Evolutionary conservation across 1,140 invertebrate species (phyloP).

Genomic region (Brachionus manjavacas): DNA sequence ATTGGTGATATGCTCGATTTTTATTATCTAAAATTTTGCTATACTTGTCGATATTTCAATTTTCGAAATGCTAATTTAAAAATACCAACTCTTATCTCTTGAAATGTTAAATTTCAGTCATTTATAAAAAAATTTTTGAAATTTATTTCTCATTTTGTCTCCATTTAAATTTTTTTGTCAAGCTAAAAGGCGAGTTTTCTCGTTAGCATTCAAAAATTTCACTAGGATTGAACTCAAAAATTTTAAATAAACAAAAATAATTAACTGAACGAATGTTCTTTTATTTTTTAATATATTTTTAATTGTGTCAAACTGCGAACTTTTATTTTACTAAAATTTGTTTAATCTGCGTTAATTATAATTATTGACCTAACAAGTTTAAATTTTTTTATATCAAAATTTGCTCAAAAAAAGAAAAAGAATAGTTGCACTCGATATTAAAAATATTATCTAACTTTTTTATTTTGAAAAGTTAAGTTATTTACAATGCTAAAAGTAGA

Average conservation of each 20-base stretch:
- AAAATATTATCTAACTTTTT: too few species aligned
- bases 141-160: neutral
- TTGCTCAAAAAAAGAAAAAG: too few species aligned
- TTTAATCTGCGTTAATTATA: too few species aligned
- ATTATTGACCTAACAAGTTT: too few species aligned
- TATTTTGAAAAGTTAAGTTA: too few species aligned
- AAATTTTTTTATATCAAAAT: too few species aligned
- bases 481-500: too few species aligned
- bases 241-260: neutral
- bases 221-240: neutral
- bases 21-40: neutral
- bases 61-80: neutral
- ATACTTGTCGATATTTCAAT: neutral
- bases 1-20: neutral
- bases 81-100: neutral
- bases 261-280: neutral
- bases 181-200: too few species aligned
- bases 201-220: neutral
- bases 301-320: neutral
- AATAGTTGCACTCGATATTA: too few species aligned
- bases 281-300: neutral
- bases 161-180: neutral
- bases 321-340: neutral
- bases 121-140: neutral
- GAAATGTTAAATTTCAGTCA: too few species aligned